phyloP scores from a whole-genome alignment of 2,113 vertebrate genomes.

The Scytalopus superciliaris region DNA sequence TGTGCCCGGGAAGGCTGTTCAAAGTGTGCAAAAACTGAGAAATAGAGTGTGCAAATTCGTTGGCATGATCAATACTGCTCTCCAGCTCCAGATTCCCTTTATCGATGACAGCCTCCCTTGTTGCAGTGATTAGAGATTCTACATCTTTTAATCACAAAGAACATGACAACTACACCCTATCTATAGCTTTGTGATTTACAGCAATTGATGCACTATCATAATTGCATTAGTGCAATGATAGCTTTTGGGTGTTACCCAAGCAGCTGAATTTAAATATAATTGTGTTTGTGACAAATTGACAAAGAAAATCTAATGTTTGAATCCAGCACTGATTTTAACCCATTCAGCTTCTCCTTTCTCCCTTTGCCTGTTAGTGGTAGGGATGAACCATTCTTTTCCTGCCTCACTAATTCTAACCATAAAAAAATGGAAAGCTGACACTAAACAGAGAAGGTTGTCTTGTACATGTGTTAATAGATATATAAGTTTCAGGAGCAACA shows the following conservation, averaged over 20 bases:
- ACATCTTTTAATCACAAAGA: slow-evolving; percentile 68
- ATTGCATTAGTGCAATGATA: slow-evolving; percentile 54
- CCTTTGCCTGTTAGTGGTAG: not conserved
- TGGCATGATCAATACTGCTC: slow-evolving; percentile 31
- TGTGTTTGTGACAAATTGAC: slow-evolving; percentile 20
- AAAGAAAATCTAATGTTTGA: slow-evolving; percentile 18
- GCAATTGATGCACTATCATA: slow-evolving; percentile 55
- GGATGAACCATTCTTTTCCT: not conserved
- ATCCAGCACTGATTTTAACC: slow-evolving; percentile 1
- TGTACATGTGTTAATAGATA: not conserved
- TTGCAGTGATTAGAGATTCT: slow-evolving; percentile 60
- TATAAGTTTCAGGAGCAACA: not conserved
- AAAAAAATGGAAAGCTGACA: not conserved
- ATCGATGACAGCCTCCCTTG: slow-evolving; percentile 62
- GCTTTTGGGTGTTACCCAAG: slow-evolving; percentile 55
- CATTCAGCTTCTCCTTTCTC: not conserved
- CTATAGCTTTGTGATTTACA: slow-evolving; percentile 60
- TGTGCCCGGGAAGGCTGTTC: not conserved
- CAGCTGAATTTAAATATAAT: slow-evolving; percentile 5
- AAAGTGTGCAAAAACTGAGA: slow-evolving; percentile 18
- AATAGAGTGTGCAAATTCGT: slow-evolving; percentile 43
- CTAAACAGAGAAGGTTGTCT: not conserved
- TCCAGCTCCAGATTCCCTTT: slow-evolving; percentile 32
- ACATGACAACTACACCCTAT: slow-evolving; percentile 63
- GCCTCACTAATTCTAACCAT: not conserved